Evolutionary conservation across 2,888 invertebrate species (phyloP), one percentile per base, ranked within the genome.

Genomic region (Eupithecia centaureata): DNA sequence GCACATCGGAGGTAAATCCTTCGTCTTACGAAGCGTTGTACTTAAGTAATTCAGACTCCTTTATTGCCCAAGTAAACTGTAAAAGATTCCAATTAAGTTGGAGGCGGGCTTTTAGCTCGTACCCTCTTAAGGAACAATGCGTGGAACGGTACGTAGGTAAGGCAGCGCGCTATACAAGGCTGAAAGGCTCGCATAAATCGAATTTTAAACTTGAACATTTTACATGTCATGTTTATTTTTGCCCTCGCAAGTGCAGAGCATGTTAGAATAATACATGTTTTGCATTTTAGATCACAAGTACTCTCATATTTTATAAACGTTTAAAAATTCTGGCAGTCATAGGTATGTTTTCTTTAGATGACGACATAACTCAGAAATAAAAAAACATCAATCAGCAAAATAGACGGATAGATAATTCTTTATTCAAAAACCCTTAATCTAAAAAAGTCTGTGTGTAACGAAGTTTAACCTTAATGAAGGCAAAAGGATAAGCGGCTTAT

Each of bases 51-150:
- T 80, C 80, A 75, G 79, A 73, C 84, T 79, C 83, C 85, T 89
- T 91, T 89, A 89, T 86, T 82, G 85, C 84, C 79, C 76, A 83
- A 88, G 88, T 89, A 89, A 91, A 92, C 88, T 91, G 91, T 92
- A 90, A 92, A 91, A 91, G 91, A 91, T 89, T 89, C 89, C 91
- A 91, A 92, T 91, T 91, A 92, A 89, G 85, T 70, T 83, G 79
- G 79, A 82, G 79, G 76, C 76, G 73, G 72, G 83, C 84, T 86
- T 85, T 85, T 84, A 86, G 81, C 78, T 76, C 76, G 73, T 76
- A 80, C 82, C 84, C 85, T 86, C 86, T 86, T 83, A 85, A 77
- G 77, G 85, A 86, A 90, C 90, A 89, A 89, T 85, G 77, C 58
- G 47, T 68, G 61, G 66, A 68, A 61, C 65, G 62, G 57, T 61